Percentiles rank a stretch among this genome's conserved stretches.
Conservation (phyloP, 2,797 vertebrate species). For the Sparidentex hasta region DNA sequence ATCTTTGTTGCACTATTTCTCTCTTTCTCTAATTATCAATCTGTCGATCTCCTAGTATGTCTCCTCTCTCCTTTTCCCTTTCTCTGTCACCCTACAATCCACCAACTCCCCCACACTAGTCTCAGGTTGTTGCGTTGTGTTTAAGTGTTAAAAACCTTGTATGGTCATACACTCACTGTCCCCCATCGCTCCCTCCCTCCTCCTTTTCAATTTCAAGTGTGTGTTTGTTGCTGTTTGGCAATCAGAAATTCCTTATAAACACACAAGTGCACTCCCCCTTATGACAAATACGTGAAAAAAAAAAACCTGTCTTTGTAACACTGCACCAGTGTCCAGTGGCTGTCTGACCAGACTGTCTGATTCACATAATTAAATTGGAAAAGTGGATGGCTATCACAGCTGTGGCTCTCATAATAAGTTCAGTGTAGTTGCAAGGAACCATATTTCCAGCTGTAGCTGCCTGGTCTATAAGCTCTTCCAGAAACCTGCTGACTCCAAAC, state of each 20-base stretch:
- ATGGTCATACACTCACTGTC: slow-evolving; percentile 30
- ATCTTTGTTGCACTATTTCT: slow-evolving; percentile 80
- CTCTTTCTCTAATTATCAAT: slow-evolving; percentile 55
- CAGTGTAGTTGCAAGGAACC: background rate
- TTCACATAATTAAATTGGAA: slow-evolving; percentile 13
- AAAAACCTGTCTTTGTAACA: slow-evolving; percentile 24
- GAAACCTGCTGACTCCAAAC: background rate
- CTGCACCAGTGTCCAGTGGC: slow-evolving; percentile 21
- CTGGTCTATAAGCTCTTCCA: slow-evolving; percentile 33
- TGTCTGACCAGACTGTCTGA: slow-evolving; percentile 11
- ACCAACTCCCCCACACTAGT: slow-evolving; percentile 61
- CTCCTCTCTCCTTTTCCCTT: slow-evolving; percentile 50
- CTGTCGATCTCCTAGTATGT: slow-evolving; percentile 41
- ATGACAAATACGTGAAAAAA: slow-evolving; percentile 18
- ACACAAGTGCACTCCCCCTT: slow-evolving; percentile 64
- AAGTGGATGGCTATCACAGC: slow-evolving; percentile 6
- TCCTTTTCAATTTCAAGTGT: slow-evolving; percentile 25
- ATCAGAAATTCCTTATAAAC: slow-evolving; percentile 62
- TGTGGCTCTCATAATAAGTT: background rate
- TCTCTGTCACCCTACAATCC: slow-evolving; percentile 22
- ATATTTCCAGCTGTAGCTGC: slow-evolving; percentile 1
- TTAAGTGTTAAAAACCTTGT: slow-evolving; percentile 62
- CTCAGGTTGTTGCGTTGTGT: slow-evolving; percentile 81
- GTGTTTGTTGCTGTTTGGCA: slow-evolving; percentile 62
- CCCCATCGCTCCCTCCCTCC: slow-evolving; percentile 1